Evolutionary conservation across 2,797 vertebrate species (phyloP).

Genomic region (Phoebastria nigripes): DNA sequence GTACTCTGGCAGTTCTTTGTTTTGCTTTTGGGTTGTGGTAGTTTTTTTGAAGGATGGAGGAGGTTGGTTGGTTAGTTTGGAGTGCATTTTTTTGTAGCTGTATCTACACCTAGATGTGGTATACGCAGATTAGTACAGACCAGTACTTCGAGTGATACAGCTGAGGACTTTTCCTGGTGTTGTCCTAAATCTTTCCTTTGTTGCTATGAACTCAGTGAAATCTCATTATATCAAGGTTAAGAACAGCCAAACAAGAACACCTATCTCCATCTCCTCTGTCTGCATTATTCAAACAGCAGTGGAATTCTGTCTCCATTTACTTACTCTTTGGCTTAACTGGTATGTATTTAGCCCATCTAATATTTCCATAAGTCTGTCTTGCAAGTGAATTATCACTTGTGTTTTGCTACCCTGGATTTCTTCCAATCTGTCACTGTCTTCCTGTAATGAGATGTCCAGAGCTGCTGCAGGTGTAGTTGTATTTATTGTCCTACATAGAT

Average conservation of each 20-base stretch:
- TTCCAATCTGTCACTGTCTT: background rate
- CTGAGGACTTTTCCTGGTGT: background rate
- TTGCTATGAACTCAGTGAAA: background rate
- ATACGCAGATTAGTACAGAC: background rate
- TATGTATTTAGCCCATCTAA: background rate
- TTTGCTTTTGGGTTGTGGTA: background rate
- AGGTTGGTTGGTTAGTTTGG: background rate
- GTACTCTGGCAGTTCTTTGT: background rate
- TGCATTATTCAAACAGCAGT: background rate
- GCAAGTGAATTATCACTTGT: background rate
- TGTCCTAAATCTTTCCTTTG: background rate
- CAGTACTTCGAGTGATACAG: background rate
- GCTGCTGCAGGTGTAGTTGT: background rate
- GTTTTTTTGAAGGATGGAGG: background rate
- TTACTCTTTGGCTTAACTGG: background rate
- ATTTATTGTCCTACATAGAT: background rate
- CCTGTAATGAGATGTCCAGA: conserved; percentile 15
- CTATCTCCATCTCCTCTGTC: background rate
- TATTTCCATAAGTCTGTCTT: background rate
- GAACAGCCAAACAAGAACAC: background rate
- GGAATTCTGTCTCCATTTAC: background rate
- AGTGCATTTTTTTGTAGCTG: background rate
- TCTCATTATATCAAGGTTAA: background rate
- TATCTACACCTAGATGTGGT: background rate
- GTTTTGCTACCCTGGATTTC: background rate